phyloP scores from a whole-genome alignment of 1,140 invertebrate genomes.

The Cyclargus thomasi region DNA sequence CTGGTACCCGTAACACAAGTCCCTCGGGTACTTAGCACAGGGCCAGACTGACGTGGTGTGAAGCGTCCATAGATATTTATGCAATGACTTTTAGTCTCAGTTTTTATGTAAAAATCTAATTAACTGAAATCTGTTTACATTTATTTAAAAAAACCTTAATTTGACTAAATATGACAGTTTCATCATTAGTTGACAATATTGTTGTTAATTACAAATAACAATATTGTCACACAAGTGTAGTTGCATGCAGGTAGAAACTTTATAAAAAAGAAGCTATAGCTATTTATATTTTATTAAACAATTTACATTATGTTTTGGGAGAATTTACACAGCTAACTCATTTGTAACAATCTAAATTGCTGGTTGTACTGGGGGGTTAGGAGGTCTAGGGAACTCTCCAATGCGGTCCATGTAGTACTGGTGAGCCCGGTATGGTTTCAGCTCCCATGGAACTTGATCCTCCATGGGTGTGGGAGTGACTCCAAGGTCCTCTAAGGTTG shows the following conservation, averaged over 20 bases:
- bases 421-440: conserved; percentile 79
- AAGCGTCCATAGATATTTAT: background rate
- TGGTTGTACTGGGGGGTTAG: conserved; percentile 73
- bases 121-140: no score
- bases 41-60: no score
- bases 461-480: conserved; percentile 85
- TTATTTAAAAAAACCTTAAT: no score
- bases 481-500: conserved; percentile 91
- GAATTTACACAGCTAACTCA: conserved; percentile 6
- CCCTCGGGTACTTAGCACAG: no score
- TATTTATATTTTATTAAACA: background rate
- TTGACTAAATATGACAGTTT: no score
- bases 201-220: no score
- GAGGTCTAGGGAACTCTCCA: conserved; percentile 83
- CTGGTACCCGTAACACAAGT: no score
- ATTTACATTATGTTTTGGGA: background rate
- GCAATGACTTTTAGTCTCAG: no score
- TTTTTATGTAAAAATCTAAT: no score
- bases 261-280: background rate
- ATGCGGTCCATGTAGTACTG: conserved; percentile 84
- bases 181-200: no score
- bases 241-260: no score
- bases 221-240: no score
- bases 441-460: conserved; percentile 85
- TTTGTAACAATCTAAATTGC: conserved; percentile 13